Base-by-base conservation (phyloP, 2,797 vertebrate species). In the Fundulus diaphanus region DNA sequence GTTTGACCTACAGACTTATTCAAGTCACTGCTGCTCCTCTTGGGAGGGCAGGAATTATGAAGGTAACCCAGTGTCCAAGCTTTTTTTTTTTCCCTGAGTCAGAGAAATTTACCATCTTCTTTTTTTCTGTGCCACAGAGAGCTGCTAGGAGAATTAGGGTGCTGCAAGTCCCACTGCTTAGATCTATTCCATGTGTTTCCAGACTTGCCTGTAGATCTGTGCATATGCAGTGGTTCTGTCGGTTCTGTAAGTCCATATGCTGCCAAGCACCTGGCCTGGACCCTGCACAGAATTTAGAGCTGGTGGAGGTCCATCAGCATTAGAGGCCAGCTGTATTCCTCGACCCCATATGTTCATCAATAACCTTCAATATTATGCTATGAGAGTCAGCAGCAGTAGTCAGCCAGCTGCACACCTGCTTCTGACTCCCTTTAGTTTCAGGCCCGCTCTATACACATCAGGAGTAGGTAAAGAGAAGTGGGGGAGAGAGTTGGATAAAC, bases 271-370 rank as follows among this genome's bases (percentile, higher is more conserved):
- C 91, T 93, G 90, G 83, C 80, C 76, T 46, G 70, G 80, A 80
- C 70, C 75, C 29, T 74, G 80, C 68, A 88, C 85, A 85, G 75
- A 85, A 77, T 87, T 76, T 70, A 72, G 81, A 89, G 79, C 85
- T 82, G 88, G 83, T 91, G 89, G 82, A 85, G 88, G 82, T 84
- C 87, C 83, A 89, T 87, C 87, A 88, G 82, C 90, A 87, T 91
- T 85, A 90, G 84, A 85, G 83, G 78, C 90, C 83, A 87, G 88
- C 86, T 92, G 88, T 90, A 90, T 84, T 84, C 78, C 81, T 90
- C 80, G 84, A 91, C 90, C 86, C 84, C 78, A 77, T 80, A 87
- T 82, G 81, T 80, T 89, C 85, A 48, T 83, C 77, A 79, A 75
- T 88, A 89, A 89, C 89, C 88, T 87, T 84, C 80, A 81, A 77